Evolutionary conservation across 2,888 invertebrate genomes (phyloP).

Genomic region (Achlya flavicornis): DNA sequence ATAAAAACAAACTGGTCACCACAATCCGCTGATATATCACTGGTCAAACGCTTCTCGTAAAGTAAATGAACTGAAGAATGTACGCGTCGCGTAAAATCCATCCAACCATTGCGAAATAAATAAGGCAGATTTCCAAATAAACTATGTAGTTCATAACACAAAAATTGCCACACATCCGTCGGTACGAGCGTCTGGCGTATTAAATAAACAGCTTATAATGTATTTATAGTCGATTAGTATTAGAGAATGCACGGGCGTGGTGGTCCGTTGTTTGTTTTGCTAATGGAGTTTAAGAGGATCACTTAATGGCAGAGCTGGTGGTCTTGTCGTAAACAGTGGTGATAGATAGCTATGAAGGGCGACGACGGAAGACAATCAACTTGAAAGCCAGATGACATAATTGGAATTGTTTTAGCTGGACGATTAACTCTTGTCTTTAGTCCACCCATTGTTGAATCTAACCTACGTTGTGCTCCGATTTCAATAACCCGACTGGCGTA

Average conservation of each 20-base stretch:
- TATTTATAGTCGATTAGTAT: slow-evolving; percentile 4
- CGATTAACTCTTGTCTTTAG: too few relatives aligned
- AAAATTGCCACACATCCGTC: slow-evolving; percentile 9
- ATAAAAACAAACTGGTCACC: too few relatives aligned
- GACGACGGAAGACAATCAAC: not conserved
- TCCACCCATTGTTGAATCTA: too few relatives aligned
- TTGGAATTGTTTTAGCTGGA: too few relatives aligned
- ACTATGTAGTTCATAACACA: slow-evolving; percentile 12
- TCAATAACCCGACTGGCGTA: too few relatives aligned
- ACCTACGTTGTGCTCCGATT: too few relatives aligned
- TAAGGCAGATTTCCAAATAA: slow-evolving; percentile 34
- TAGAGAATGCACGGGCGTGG: slow-evolving; percentile 15
- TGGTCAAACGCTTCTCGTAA: too few relatives aligned
- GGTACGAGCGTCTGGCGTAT: not conserved
- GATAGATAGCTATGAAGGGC: not conserved
- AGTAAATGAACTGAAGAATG: not conserved
- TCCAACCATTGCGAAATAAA: slow-evolving; percentile 23
- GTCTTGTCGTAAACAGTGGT: not conserved
- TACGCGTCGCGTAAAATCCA: not conserved
- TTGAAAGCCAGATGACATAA: not conserved
- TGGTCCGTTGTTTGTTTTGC: slow-evolving; percentile 27
- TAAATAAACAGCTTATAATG: slow-evolving; percentile 19
- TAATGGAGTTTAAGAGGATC: slow-evolving; percentile 32
- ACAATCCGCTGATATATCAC: too few relatives aligned
- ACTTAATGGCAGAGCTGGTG: slow-evolving; percentile 25